Evolutionary conservation across 2,113 vertebrate genomes (phyloP), one percentile per base, ranked within the genome.

Genomic region (Daubentonia madagascariensis): DNA sequence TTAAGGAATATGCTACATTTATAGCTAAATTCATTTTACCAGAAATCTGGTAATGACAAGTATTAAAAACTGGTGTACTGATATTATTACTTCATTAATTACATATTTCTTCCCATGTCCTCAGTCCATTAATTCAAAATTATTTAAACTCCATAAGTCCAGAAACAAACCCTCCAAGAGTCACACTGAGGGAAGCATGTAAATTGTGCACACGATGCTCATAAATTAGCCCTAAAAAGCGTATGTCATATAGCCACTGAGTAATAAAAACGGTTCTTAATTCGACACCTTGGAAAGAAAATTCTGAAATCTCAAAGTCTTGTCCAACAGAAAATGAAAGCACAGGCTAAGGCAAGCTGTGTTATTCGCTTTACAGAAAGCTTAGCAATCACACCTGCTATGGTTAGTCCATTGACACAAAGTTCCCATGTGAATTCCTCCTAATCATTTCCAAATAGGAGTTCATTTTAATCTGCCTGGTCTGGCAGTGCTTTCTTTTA

Each of bases 41-140:
- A 91, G 76, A 91, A 89, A 93, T 84, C 43, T 40, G 30, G 32
- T 75, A 22, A 73, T 48, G 28, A 85, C 93, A 97, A 94, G 52
- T 57, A 45, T 52, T 91, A 88, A 67, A 97, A 98, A 88, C 57
- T 54, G 35, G 70, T 22, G 30, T 48, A 59, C 7, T 91, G 43
- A 75, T 85, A 70, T 65, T 73, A 76, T 35, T 45, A 76, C 37
- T 80, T 92, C 14, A 72, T 72, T 61, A 93, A 80, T 57, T 85
- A 88, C 22, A 8, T 25, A 61, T 48, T 95, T 94, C 48, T 80
- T 67, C 37, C 59, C 16, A 68, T 76, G 57, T 48, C n/a, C 10
- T 30, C 54, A 91, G 25, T 18, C 50, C 25, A 76, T 57, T 67
- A 76, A 70, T 86, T 88, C 16, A 93, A 95, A 93, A 84, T 25